Evolutionary conservation across 2,888 invertebrate species (phyloP).

Genomic region (Napeogenes sylphis): DNA sequence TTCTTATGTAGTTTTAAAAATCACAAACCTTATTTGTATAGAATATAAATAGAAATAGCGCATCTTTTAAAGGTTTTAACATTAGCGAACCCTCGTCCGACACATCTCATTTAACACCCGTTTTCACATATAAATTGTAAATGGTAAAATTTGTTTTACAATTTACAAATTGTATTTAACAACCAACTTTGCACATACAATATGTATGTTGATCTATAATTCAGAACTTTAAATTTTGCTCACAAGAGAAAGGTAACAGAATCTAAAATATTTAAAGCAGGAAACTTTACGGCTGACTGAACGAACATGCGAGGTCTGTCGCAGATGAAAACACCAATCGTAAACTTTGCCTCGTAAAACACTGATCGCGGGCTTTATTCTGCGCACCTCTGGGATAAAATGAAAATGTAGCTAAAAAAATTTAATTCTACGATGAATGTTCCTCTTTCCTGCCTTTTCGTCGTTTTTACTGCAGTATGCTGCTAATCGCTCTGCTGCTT

Average conservation of each 20-base stretch:
- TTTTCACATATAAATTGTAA: too few relatives aligned
- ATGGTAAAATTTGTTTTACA: too few relatives aligned
- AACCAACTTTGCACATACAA: too few relatives aligned
- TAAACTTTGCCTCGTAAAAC: conserved; percentile 44
- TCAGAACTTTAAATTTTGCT: too few relatives aligned
- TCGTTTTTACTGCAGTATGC: conserved; percentile 19
- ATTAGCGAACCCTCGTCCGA: too few relatives aligned
- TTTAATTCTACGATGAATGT: conserved; percentile 23
- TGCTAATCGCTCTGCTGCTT: conserved; percentile 22
- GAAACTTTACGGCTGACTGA: background rate
- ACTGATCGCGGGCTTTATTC: conserved; percentile 40
- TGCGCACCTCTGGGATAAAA: conserved; percentile 10
- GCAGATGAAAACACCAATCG: conserved; percentile 22
- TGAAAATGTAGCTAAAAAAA: conserved; percentile 23
- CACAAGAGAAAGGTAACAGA: background rate
- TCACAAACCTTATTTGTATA: too few relatives aligned
- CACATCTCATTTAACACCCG: too few relatives aligned
- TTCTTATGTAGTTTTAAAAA: too few relatives aligned
- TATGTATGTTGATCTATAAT: too few relatives aligned
- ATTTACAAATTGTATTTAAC: too few relatives aligned
- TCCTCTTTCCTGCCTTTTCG: conserved; percentile 18
- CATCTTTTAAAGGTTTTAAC: too few relatives aligned
- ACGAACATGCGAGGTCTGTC: background rate
- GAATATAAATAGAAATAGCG: too few relatives aligned
- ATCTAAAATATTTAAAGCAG: conserved; percentile 2